Evolutionary conservation across 2,888 invertebrate species (phyloP), one percentile per base, ranked within the genome.

Genomic region (Nomada lathburiana): DNA sequence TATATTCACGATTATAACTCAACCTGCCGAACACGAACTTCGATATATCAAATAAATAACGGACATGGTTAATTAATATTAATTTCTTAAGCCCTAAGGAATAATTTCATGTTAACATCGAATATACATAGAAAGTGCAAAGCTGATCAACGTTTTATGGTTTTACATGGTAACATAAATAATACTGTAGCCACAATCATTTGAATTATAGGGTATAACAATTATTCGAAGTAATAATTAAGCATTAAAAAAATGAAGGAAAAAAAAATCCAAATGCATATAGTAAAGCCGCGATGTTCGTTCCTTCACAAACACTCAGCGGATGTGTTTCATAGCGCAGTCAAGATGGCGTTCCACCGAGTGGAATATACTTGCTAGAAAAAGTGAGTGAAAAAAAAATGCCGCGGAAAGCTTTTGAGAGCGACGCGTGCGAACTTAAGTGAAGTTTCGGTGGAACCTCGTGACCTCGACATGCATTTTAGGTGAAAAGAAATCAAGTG

Each of bases 281-380:
- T 76, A 83, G 83, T 85, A 84, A 87, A 85, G 73, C 87, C 79
- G 79, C 71, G 82, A 79, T 77, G 70, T 80, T 36, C 67, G 80
- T 82, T 84, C 86, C 80, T 82, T 82, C 80, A 83, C 71, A 73
- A 79, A 79, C 74, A 71, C 81, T 81, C 80, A 52, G 67, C 87
- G 81, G 76, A 82, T 77, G 78, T 76, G 77, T 87, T 83, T 84
- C 83, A 80, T 84, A 86, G 86, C 83, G 84, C 88, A 86, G 88
- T 88, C 91, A 92, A 92, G 89, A 92, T 92, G 92, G 92, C 92
- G 92, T 87, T 86, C 77, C 89, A 81, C 83, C 85, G 89, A 90
- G 88, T 86, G 88, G 78, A 87, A 89, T 92, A 91, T 86, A 88
- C 88, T 90, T 87, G 82, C 80, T 86, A 86, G 86, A 84, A 91